Conservation (phyloP, 1,140 invertebrate species). For the Brachystomella parvula region DNA sequence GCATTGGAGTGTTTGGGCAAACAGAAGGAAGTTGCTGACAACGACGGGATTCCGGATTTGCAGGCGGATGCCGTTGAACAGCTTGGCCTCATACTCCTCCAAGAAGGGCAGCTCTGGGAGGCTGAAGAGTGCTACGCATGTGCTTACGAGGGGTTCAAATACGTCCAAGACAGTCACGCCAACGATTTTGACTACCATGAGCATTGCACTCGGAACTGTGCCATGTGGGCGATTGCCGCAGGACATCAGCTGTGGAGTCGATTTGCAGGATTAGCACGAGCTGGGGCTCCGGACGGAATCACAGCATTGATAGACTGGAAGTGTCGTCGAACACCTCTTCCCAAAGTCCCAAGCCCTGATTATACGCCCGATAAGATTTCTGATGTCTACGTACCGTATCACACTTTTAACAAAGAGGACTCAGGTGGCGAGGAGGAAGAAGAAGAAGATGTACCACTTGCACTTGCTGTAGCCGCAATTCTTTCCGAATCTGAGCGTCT, state of each 20-base stretch:
- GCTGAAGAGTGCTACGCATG: slow-evolving; percentile 20
- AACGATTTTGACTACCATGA: not conserved
- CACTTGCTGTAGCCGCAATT: too few relatives aligned
- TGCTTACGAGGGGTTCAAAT: slow-evolving; percentile 10
- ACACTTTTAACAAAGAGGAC: not conserved
- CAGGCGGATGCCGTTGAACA: slow-evolving; percentile 17
- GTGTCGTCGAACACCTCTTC: not conserved
- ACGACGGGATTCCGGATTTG: not conserved
- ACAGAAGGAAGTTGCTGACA: slow-evolving; percentile 1
- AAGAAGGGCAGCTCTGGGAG: slow-evolving; percentile 30
- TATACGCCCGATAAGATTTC: not conserved
- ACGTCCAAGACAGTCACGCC: not conserved
- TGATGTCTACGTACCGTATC: not conserved
- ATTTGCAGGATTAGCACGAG: slow-evolving; percentile 12
- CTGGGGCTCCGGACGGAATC: not conserved
- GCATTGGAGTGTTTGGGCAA: slow-evolving; percentile 19
- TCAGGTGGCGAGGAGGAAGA: not conserved
- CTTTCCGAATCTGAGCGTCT: too few relatives aligned
- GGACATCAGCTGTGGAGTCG: slow-evolving; percentile 25
- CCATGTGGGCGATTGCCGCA: slow-evolving; percentile 21
- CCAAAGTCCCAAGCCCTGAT: not conserved
- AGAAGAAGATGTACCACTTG: not conserved
- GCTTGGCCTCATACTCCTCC: slow-evolving; percentile 19
- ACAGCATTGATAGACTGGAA: slow-evolving; percentile 7
- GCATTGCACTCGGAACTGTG: not conserved